Evolutionary conservation across 2,797 vertebrate species (phyloP), one percentile per base, ranked within the genome.

Genomic region (Chaenodraco wilsoni): DNA sequence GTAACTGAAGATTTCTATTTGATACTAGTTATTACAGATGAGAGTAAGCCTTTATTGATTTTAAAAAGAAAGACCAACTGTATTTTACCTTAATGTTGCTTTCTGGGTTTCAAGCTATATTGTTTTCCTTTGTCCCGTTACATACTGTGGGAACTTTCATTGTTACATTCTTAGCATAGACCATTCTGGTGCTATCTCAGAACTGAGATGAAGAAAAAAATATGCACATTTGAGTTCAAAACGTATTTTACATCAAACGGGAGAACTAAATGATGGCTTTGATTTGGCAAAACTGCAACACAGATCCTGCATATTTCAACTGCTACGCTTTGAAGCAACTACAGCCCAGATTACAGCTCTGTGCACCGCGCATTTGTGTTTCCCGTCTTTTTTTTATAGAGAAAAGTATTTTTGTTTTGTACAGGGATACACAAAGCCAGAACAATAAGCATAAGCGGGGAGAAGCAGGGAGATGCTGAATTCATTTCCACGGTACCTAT

Each of bases 111-210:
- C 2, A 37, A 13, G 15, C 44, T 61, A 55, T 9, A 19, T 21
- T 23, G 27, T 61, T 48, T 19, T 44, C 40, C n/a, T 23, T 31
- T 65, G 51, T 74, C 72, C 66, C 80, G 60, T 76, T 78, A 43
- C 58, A 82, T 69, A 80, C 93, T 87, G 82, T 74, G 88, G 82
- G 81, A 92, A 84, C 46, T 89, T 88, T 84, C 89, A 86, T 27
- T 84, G 84, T 92, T 57, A 62, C 85, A 65, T 78, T 91, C 91
- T 91, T 91, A 89, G 82, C 83, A 91, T 91, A 92, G 92, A 86
- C 70, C 86, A 79, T 75, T 91, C 79, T 72, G 82, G 90, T 43
- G 49, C 45, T 21, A 66, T 82, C 66, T 85, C 71, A 69, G 58
- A 72, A 78, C 59, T 56, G 55, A 83, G 76, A 89, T 85, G 82